phyloP scores from a whole-genome alignment of 2,797 vertebrate species.

The Rachycentron canadum region DNA sequence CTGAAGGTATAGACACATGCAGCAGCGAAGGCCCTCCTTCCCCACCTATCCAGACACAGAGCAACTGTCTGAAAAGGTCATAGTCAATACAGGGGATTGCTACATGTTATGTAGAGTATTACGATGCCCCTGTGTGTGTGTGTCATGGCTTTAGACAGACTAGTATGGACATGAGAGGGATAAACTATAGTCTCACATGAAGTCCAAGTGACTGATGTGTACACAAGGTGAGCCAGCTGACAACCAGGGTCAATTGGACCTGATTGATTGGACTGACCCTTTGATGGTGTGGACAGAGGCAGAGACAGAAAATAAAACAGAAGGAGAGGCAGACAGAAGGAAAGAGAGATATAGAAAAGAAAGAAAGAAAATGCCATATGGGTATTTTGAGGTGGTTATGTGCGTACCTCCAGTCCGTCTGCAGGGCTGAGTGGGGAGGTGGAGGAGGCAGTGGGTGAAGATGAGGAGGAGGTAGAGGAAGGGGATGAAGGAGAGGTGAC shows the following conservation, averaged over 20 bases:
- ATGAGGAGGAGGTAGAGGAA: slow-evolving; percentile 83
- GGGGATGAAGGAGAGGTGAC: slow-evolving; percentile 87
- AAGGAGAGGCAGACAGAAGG: slow-evolving; percentile 8
- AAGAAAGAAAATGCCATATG: background rate
- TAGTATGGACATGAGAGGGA: slow-evolving; percentile 57
- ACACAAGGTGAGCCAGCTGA: slow-evolving; percentile 58
- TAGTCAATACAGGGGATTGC: slow-evolving; percentile 60
- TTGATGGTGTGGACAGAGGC: slow-evolving; percentile 49
- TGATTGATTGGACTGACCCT: slow-evolving; percentile 73
- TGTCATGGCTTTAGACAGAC: slow-evolving; percentile 58
- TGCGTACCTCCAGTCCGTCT: slow-evolving; percentile 84
- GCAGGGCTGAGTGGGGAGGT: slow-evolving; percentile 85
- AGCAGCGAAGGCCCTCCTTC: slow-evolving; percentile 22
- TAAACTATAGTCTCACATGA: slow-evolving; percentile 54
- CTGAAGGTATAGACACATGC: slow-evolving; percentile 61
- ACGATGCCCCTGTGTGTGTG: slow-evolving; percentile 48
- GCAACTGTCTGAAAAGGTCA: slow-evolving; percentile 77
- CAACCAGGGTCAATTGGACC: slow-evolving; percentile 67
- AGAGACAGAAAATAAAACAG: background rate
- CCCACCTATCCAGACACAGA: background rate
- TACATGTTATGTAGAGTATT: slow-evolving; percentile 58
- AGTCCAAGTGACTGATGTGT: slow-evolving; percentile 60
- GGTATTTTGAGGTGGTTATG: slow-evolving; percentile 13
- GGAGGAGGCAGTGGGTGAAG: slow-evolving; percentile 80
- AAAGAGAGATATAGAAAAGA: slow-evolving; percentile 1